Percentiles rank a stretch among this genome's conserved stretches.
These are phyloP conservation scores for Anthoscopus minutus DNA, from an alignment of 2,113 vertebrate genomes.

Conservation along the genomic window DNA sequence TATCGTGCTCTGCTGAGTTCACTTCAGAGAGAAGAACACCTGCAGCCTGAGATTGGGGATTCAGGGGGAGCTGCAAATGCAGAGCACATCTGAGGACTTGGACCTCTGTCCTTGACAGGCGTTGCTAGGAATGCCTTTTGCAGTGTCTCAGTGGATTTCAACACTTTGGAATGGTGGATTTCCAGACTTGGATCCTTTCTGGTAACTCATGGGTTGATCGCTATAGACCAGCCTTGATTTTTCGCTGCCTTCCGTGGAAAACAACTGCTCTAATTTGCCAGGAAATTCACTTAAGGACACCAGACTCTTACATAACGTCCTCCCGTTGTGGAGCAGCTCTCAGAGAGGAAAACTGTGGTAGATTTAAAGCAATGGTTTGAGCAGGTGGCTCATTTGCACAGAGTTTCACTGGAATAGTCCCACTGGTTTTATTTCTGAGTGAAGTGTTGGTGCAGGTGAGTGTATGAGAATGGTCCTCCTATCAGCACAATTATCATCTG, in stretches of 20 bases:
- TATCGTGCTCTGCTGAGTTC: not conserved
- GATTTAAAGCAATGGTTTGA: slow-evolving; percentile 1
- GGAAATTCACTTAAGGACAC: not conserved
- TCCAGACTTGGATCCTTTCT: not conserved
- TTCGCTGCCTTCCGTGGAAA: not conserved
- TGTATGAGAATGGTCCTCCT: not conserved
- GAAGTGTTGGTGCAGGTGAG: not conserved
- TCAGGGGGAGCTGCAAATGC: not conserved
- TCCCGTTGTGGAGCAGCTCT: not conserved
- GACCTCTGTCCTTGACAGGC: not conserved
- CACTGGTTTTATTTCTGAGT: not conserved
- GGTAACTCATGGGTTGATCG: rapidly evolving
- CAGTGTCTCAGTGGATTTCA: not conserved
- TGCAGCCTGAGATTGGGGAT: not conserved
- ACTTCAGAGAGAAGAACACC: slow-evolving; percentile 37
- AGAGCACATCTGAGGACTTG: not conserved
- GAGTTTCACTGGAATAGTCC: not conserved
- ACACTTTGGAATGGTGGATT: not conserved
- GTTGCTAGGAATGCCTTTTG: not conserved
- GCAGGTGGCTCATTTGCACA: not conserved
- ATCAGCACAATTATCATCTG: not conserved
- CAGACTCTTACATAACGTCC: not conserved
- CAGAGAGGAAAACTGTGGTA: not conserved
- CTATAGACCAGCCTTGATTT: not conserved
- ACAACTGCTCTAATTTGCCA: not conserved